Evolutionary conservation across 2,797 vertebrate genomes (phyloP).

Genomic region (Trachurus trachurus): DNA sequence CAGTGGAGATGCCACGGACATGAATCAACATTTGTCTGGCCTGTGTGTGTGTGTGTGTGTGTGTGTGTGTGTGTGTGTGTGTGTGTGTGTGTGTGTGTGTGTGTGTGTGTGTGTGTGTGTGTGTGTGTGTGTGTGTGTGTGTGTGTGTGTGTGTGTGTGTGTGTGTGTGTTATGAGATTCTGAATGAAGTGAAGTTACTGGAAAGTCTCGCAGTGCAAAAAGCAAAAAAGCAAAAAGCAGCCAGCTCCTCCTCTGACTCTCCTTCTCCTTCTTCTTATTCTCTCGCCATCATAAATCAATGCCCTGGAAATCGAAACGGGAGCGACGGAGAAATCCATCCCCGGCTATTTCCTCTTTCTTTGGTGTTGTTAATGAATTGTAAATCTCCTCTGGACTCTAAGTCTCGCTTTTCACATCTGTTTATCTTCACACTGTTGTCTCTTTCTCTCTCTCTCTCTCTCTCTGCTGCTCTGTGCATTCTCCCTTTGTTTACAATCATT

Average conservation of each 20-base stretch:
- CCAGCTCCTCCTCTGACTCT: too few relatives aligned
- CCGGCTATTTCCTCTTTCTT: constrained; percentile 59
- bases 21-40: constrained; percentile 53
- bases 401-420: constrained; percentile 27
- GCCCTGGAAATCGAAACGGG: constrained; percentile 51
- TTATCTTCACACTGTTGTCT: constrained; percentile 36
- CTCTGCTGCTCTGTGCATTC: constrained; percentile 21
- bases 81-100: background rate
- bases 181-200: constrained; percentile 36
- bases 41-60: too few relatives aligned
- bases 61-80: background rate
- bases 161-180: constrained; percentile 5
- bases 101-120: background rate
- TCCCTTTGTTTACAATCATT: constrained; percentile 17
- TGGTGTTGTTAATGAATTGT: constrained; percentile 62
- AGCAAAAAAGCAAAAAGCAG: too few relatives aligned
- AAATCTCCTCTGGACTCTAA: constrained; percentile 52
- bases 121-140: too few relatives aligned
- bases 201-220: constrained; percentile 29
- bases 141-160: too few relatives aligned
- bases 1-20: constrained; percentile 27
- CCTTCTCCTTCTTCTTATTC: background rate
- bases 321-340: constrained; percentile 55
- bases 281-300: constrained; percentile 62
- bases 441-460: background rate